These are phyloP conservation scores for Dromius quadrimaculatus DNA, from an alignment of 2,888 invertebrate species.

Conservation along the genomic window DNA sequence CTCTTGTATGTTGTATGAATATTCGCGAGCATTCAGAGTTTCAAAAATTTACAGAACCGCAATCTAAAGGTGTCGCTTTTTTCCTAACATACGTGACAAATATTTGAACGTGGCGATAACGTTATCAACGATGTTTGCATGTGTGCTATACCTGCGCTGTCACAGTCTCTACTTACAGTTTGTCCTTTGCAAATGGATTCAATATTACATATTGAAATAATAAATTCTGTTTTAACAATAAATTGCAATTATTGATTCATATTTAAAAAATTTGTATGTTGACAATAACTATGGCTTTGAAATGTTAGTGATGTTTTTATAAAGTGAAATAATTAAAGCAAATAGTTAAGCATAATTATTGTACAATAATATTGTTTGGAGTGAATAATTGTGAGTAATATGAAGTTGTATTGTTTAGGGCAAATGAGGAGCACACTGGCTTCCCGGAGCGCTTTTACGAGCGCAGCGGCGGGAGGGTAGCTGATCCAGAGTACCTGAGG, in stretches of 20 bases:
- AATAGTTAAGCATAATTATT: slow-evolving; percentile 25
- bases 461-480: slow-evolving; percentile 60
- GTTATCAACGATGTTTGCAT: slow-evolving; percentile 44
- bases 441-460: slow-evolving; percentile 71
- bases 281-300: slow-evolving; percentile 5
- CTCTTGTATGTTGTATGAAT: slow-evolving; percentile 2
- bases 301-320: slow-evolving; percentile 14
- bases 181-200: background rate
- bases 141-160: slow-evolving; percentile 36
- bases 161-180: background rate
- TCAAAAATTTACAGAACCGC: slow-evolving; percentile 21
- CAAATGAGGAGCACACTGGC: slow-evolving; percentile 69
- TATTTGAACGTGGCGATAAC: slow-evolving; percentile 49
- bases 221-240: slow-evolving; percentile 2
- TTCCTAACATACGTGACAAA: slow-evolving; percentile 49
- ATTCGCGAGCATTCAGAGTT: slow-evolving; percentile 7
- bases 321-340: background rate
- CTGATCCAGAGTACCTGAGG: slow-evolving; percentile 61
- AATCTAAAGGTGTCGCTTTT: slow-evolving; percentile 31
- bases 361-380: slow-evolving; percentile 14
- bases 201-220: background rate
- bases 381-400: slow-evolving; percentile 26
- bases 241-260: background rate
- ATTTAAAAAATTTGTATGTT: background rate
- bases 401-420: slow-evolving; percentile 61